Evolutionary conservation across 2,797 vertebrate genomes (phyloP).

Genomic region (Halcyon badia): DNA sequence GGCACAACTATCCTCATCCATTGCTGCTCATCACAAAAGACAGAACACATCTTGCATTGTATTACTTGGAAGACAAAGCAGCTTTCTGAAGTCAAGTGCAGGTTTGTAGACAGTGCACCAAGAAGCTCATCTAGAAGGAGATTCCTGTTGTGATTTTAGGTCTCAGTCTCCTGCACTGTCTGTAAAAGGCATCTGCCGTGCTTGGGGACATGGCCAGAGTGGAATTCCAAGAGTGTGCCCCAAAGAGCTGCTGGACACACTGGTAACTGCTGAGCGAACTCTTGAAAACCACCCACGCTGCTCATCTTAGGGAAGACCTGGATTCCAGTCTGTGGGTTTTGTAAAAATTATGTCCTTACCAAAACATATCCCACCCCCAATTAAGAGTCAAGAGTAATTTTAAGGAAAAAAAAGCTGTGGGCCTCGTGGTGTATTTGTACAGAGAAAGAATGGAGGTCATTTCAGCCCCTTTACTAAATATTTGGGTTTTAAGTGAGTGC

Average conservation of each 20-base stretch:
- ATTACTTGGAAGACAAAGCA: not conserved
- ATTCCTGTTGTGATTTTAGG: not conserved
- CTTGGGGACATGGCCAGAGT: not conserved
- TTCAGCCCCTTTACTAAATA: conserved; percentile 37
- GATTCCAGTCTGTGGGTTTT: not conserved
- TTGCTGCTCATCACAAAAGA: not conserved
- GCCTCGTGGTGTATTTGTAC: not conserved
- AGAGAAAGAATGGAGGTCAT: not conserved
- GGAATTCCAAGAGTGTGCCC: not conserved
- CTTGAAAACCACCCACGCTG: not conserved
- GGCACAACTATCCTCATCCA: conserved; percentile 2
- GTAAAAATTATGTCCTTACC: not conserved
- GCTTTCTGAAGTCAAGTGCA: not conserved
- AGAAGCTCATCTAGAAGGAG: not conserved
- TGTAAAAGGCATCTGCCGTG: not conserved
- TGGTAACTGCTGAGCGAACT: not conserved
- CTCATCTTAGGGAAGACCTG: not conserved
- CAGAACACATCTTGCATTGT: not conserved
- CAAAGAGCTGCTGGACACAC: not conserved
- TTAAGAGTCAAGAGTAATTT: not conserved
- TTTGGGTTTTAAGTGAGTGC: conserved; percentile 6
- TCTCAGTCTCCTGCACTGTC: not conserved
- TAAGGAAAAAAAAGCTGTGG: not conserved
- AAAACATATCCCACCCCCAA: not conserved
- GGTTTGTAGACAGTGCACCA: not conserved